Evolutionary conservation across 1,140 invertebrate species (phyloP), one percentile per base, ranked within the genome.

Genomic region (Steinernema feltiae): DNA sequence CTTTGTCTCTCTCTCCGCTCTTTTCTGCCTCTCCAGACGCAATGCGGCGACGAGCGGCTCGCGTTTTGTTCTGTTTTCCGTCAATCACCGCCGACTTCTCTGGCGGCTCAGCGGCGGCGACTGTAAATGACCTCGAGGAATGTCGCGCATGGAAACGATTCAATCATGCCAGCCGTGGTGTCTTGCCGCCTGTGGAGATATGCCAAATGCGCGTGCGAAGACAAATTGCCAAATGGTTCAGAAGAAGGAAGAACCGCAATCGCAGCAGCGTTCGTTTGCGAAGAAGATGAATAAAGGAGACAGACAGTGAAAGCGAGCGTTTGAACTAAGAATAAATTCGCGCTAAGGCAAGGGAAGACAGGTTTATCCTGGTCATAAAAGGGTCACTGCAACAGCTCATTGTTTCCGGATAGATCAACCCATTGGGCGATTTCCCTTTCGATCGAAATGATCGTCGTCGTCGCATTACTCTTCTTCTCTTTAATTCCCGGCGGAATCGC

Each of bases 141-240:
- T 63, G 53, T 63, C 53, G 24, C 53, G 15, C 53, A 21, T n/a
- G 24, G 12, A 63, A 63, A 63, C 53, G 24, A 63, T 63, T 63
- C 53, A 63, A 63, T 63, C 53, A 63, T 27, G 53, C 12, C 15
- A 63, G 24, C 53, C 53, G 53, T 63, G 53, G 24, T 3, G 24
- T 63, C 7, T 63, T 63, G 53, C 53, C 53, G 53, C 53, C 53
- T 63, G 53, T 63, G 53, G 53, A 63, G 53, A 63, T 12, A 63
- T 63, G 53, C 53, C 53, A 63, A 63, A 63, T 63, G 53, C 53
- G 53, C 53, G 3, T 12, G 53, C 24, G 12, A 63, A 63, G 53
- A 63, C 24, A 63, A 63, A 63, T 63, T 27, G 53, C 24, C 53
- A 12, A 12, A 21, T 63, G 53, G 15, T 7, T 7, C 7, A 63